Evolutionary conservation across 2,113 vertebrate genomes (phyloP).

Genomic region (Osmerus mordax): DNA sequence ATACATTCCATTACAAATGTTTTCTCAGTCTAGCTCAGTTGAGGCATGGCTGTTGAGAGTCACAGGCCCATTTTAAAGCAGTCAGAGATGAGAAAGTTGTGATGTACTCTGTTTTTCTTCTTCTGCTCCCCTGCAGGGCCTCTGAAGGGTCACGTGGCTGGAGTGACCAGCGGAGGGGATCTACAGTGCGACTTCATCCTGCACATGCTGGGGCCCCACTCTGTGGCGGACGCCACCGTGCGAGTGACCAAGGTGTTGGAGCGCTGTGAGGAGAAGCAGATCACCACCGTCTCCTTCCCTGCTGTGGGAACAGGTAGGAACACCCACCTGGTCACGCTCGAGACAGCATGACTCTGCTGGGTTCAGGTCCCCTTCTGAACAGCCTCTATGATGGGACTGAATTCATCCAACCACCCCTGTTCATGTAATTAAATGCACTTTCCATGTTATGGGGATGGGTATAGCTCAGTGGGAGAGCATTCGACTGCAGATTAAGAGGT

Average conservation of each 20-base stretch:
- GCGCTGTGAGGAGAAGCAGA: constrained; percentile 50
- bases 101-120: not conserved
- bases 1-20: not conserved
- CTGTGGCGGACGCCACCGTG: constrained; percentile 4
- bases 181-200: constrained; percentile 57
- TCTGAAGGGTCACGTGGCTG: constrained; percentile 31
- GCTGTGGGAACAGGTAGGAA: constrained; percentile 57
- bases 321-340: too few relatives aligned
- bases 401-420: too few relatives aligned
- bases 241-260: constrained; percentile 54
- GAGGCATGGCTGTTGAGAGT: not conserved
- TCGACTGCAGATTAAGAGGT: too few relatives aligned
- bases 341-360: too few relatives aligned
- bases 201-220: constrained; percentile 54
- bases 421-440: too few relatives aligned
- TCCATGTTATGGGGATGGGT: too few relatives aligned
- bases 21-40: not conserved
- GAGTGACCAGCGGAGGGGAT: constrained; percentile 51
- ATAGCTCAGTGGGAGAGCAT: too few relatives aligned
- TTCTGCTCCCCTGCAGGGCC: constrained; percentile 25
- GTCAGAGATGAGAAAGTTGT: not conserved
- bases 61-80: not conserved
- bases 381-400: too few relatives aligned
- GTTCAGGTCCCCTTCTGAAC: too few relatives aligned
- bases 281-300: constrained; percentile 60